Base-by-base conservation (phyloP, 64 coral and sea anemone genomes). In the Acropora tenuis region DNA sequence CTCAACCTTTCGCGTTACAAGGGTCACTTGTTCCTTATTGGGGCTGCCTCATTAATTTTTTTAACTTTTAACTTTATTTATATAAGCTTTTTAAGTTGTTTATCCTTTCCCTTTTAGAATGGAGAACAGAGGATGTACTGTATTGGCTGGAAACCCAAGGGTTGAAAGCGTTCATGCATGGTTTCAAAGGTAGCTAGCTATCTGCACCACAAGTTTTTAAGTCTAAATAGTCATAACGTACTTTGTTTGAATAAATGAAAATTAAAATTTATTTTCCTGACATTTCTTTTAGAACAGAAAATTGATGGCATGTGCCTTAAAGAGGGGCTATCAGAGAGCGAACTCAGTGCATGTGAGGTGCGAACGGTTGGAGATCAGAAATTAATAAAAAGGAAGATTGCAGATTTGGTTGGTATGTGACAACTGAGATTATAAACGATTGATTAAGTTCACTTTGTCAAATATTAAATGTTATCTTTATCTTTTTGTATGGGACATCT, bases 281-380 rank as follows among this genome's bases (percentile, higher is more conserved):
- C 77, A 79, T 50, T 50, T 50, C 77, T 49, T 48, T 48, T 79
- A 79, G 80, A 83, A 19, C 80, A 83, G 63, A 86, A 86, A 86
- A 86, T 86, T 69, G 83, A 86, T 86, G 83, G 67, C 45, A 63
- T 86, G 47, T 86, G 83, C 63, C 83, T 86, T 45, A 86, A 69
- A 47, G 83, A 86, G 43, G 63, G 63, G 65, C 66, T 80, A 55
- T 55, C 78, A 55, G 78, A 80, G 16, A 60, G 48, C 16, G 12
- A 80, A 60, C 78, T 80, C 55, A 52, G n/a, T 42, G 55, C 16
- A 55, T 80, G 78, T 80, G 55, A 52, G 18, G 78, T 80, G 48
- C 16, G 18, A 55, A 80, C 78, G 6, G 78, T 80, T 52, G 47
- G 78, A 80, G 49, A 80, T 52, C 6, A 60, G 55, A 55, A 55